A percentile compares a stretch with the other conserved stretches of the same genome.
Evolutionary conservation across 2,888 invertebrate species (phyloP).

Genomic region (Cephalotes varians): DNA sequence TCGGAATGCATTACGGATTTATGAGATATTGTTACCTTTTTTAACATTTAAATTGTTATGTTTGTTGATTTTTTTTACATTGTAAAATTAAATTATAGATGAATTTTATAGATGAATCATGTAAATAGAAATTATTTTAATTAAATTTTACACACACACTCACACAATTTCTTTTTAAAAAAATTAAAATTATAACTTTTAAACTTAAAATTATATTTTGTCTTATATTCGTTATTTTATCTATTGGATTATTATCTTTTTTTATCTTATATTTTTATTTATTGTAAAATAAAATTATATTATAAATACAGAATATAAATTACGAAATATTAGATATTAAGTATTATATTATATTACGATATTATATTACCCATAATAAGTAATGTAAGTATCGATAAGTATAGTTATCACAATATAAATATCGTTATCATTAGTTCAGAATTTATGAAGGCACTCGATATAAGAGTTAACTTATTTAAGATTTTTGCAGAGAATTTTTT

Average conservation of each 20-base stretch:
- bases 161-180: neutral
- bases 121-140: neutral
- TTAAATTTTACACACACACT: neutral
- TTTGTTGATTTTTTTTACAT: neutral
- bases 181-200: neutral
- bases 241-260: neutral
- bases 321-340: neutral
- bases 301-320: too few species aligned
- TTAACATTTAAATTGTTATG: neutral
- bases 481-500: constrained; percentile 20
- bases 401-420: neutral
- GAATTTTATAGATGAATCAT: too few species aligned
- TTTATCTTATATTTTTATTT: neutral
- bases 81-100: neutral
- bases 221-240: neutral
- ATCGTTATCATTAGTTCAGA: neutral
- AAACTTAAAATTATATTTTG: neutral
- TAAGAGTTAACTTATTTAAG: neutral
- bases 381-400: neutral
- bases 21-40: neutral
- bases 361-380: neutral
- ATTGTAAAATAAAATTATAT: neutral
- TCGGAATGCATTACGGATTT: neutral
- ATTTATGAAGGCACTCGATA: neutral
- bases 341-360: too few species aligned